Base-by-base conservation (phyloP, 2,797 vertebrate species). In the Bovichtus diacanthus region DNA sequence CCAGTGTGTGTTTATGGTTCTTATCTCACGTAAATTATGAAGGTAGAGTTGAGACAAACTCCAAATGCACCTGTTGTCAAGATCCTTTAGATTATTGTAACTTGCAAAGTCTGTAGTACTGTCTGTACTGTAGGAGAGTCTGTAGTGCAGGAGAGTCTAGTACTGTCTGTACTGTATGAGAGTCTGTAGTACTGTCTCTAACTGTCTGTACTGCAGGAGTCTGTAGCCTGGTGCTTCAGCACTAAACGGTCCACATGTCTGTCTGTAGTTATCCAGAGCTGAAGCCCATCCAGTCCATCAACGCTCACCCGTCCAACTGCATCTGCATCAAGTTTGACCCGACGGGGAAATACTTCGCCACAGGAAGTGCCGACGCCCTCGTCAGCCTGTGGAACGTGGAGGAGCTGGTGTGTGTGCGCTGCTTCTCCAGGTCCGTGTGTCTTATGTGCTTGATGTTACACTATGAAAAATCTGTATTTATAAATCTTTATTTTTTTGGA, bases 271-370 rank as follows among this genome's bases (percentile, higher is more conserved):
- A 99, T 61, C 98, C 98, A 0, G 98, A 99, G 59, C 94, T 99
- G 84, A 99, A 99, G 85, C 97, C 97, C 43, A 98, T 99, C 78
- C 98, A 99, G 93, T 99, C 98, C 64, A 99, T 99, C 93, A 99
- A 99, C 0, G 98, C 98, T 29, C 98, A 99, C 68, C 98, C 98
- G 6, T 99, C 98, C 66, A 99, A 99, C 93, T 99, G 98, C 91
- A 99, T 99, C 94, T 99, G 98, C 74, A 99, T 99, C 92, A 98
- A 99, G 93, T 99, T 99, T 0, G 98, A 99, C 85, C 98, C 98
- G 64, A 99, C 94, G 1, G 98, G 98, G 38, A 99, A 97, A 77
- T 98, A 99, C 91, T 99, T 99, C 54, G 98, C 98, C 76, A 99
- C 97, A 0, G 98, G 98, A 82, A 99, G 98, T 19, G 97, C 98